Percentiles rank a stretch among this genome's conserved stretches.
Evolutionary conservation across 2,113 vertebrate genomes (phyloP).

Genomic region (Scolopax mira): DNA sequence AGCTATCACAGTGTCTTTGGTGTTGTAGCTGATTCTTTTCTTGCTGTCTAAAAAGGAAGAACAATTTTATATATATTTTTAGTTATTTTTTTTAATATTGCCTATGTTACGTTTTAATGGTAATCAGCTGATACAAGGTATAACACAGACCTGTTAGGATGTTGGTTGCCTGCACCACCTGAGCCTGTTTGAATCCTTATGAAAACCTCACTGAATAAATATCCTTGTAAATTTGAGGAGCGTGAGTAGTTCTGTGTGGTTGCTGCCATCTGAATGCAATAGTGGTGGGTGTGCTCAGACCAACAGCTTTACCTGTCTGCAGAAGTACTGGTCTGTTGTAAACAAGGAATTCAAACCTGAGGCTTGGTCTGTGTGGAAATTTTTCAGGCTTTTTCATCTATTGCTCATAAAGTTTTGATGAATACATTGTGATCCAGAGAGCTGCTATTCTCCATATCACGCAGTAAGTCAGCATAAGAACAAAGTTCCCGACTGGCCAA

Average conservation of each 20-base stretch:
- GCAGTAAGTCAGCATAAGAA: not conserved
- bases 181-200: not conserved
- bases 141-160: not conserved
- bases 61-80: no score
- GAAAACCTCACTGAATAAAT: not conserved
- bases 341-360: not conserved
- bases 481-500: not conserved
- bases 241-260: rapidly evolving
- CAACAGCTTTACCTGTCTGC: not conserved
- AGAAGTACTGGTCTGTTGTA: not conserved
- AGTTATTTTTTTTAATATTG: no score
- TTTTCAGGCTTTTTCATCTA: not conserved
- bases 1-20: not conserved
- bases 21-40: not conserved
- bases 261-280: rapidly evolving
- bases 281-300: rapidly evolving
- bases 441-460: not conserved
- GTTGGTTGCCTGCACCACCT: not conserved
- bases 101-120: not conserved
- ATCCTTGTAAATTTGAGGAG: not conserved
- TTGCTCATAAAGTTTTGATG: not conserved
- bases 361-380: not conserved
- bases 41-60: not conserved
- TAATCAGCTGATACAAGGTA: not conserved
- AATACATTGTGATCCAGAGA: not conserved